Conservation (phyloP, 2,113 vertebrate genomes). For the Fregetta grallaria region DNA sequence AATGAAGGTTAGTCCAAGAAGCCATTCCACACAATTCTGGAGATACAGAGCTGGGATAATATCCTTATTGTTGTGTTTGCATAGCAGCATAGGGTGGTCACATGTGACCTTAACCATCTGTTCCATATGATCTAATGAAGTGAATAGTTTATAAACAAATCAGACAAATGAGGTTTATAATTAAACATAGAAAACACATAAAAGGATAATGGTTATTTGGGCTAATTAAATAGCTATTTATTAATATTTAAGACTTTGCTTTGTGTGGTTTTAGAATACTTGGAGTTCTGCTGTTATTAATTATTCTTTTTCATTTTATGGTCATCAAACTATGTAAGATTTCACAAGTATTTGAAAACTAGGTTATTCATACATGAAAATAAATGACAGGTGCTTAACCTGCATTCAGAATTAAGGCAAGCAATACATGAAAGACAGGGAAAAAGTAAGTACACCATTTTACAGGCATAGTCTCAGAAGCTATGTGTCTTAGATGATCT, state of each 20-base stretch:
- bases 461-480: not conserved
- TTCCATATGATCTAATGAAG: not conserved
- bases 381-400: not conserved
- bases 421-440: not conserved
- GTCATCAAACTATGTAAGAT: not conserved
- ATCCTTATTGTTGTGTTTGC: not conserved
- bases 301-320: not conserved
- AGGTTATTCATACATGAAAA: not conserved
- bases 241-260: not conserved
- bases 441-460: not conserved
- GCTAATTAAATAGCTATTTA: not conserved
- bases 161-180: not conserved
- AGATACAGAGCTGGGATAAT: not conserved
- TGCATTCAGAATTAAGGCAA: not conserved
- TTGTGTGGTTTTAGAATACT: not conserved
- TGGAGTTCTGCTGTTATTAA: not conserved
- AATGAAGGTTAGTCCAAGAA: not conserved
- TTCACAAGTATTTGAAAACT: not conserved
- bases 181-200: not conserved
- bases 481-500: not conserved
- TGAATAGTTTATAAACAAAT: not conserved
- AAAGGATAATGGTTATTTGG: not conserved
- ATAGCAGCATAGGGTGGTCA: not conserved
- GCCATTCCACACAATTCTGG: not conserved
- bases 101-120: not conserved